These are phyloP conservation scores for Lochmaea capreae DNA, from an alignment of 2,888 invertebrate species.

Conservation along the genomic window DNA sequence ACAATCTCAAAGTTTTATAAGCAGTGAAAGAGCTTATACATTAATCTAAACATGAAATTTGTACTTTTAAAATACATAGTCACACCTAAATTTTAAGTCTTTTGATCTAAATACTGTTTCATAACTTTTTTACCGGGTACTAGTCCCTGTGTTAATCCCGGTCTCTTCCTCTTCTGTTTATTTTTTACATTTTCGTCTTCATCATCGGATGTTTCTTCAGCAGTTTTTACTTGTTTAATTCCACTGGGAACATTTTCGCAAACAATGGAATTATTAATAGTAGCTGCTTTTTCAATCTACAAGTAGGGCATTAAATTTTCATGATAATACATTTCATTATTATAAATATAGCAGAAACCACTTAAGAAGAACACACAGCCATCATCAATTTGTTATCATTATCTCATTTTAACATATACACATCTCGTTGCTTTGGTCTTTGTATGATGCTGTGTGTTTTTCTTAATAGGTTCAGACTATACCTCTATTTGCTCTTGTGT, in stretches of 20 bases:
- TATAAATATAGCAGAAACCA: too few relatives aligned
- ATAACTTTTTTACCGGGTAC: slow-evolving; percentile 88
- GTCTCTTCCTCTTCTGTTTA: slow-evolving; percentile 74
- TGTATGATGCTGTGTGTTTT: too few relatives aligned
- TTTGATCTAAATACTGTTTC: slow-evolving; percentile 78
- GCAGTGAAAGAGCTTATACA: neutral
- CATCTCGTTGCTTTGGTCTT: too few relatives aligned
- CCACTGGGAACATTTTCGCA: slow-evolving; percentile 47
- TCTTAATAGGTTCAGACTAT: too few relatives aligned
- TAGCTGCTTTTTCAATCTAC: slow-evolving; percentile 64
- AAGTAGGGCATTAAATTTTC: neutral
- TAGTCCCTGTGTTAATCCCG: slow-evolving; percentile 81
- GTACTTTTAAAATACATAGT: slow-evolving; percentile 15
- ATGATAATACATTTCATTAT: too few relatives aligned
- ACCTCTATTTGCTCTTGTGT: slow-evolving; percentile 70
- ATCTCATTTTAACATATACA: too few relatives aligned
- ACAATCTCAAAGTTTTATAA: slow-evolving; percentile 1
- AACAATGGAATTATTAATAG: slow-evolving; percentile 57
- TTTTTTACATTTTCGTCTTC: slow-evolving; percentile 48
- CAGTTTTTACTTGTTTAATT: slow-evolving; percentile 57
- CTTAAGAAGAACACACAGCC: too few relatives aligned
- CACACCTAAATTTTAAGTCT: slow-evolving; percentile 50
- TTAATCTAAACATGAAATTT: slow-evolving; percentile 25
- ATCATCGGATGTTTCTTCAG: slow-evolving; percentile 49
- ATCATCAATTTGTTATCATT: too few relatives aligned